A percentile compares a stretch with the other conserved stretches of the same genome.
phyloP scores from a whole-genome alignment of 1,140 invertebrate species.

The Argopecten irradians region DNA sequence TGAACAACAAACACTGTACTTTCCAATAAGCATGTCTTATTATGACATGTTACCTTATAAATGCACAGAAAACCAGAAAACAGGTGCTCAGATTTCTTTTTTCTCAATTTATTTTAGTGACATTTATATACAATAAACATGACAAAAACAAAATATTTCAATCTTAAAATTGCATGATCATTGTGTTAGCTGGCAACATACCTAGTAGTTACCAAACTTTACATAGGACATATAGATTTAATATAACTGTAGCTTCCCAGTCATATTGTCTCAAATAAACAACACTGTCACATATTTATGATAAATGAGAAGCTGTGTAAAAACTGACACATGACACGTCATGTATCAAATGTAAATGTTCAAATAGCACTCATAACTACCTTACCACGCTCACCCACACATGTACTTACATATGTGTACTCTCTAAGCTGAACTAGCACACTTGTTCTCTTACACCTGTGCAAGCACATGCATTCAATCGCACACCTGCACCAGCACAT shows the following conservation, averaged over 20 bases:
- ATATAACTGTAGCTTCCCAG: background rate
- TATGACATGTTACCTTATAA: background rate
- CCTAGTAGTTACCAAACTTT: background rate
- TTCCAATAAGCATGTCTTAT: no score
- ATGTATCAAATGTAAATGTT: background rate
- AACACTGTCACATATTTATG: background rate
- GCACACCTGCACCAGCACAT: background rate
- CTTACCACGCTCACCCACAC: background rate
- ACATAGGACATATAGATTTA: slow-evolving; percentile 23
- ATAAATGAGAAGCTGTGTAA: background rate
- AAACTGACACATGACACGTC: background rate
- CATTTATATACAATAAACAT: slow-evolving; percentile 23
- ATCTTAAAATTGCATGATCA: slow-evolving; percentile 23
- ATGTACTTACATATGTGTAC: background rate
- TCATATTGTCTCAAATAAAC: slow-evolving; percentile 4
- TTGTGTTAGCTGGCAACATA: background rate
- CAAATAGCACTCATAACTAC: background rate
- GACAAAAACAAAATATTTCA: slow-evolving; percentile 18
- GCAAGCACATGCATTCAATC: background rate
- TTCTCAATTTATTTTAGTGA: slow-evolving; percentile 23
- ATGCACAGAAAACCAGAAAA: background rate
- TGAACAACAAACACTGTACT: no score
- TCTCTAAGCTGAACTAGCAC: background rate
- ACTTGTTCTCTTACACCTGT: background rate
- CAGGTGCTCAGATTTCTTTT: background rate